Evolutionary conservation across 2,888 invertebrate genomes (phyloP), one percentile per base, ranked within the genome.

Genomic region (Junonia oenone): DNA sequence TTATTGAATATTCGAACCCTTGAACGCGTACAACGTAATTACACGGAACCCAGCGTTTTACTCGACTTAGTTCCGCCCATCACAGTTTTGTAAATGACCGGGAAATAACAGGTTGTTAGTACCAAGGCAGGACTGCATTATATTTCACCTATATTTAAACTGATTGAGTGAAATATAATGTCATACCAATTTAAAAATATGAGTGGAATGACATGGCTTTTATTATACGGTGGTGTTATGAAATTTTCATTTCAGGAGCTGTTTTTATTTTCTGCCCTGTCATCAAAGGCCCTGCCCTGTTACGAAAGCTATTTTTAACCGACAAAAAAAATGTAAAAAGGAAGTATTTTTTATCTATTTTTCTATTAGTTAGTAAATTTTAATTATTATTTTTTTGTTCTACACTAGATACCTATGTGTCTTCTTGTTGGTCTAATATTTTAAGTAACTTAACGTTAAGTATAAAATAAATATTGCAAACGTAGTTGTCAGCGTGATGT

Each of bases 161-260:
- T 62, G 60, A 62, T 62, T 51, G 60, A 62, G 58, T 54, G 58
- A 60, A 54, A 62, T 45, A 50, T 56, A 59, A 56, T 50, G 55
- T 38, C 33, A 45, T 11, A 43, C 45, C 33, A 40, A 53, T 53
- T 52, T n/a, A 47, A 29, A 26, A 45, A 53, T 45, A 37, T 45
- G 17, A 31, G 22, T 53, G 22, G 13, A 45, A 33, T 38, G 40
- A 29, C 40, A 27, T 33, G 6, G 26, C 31, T 33, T n/a, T 54
- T 51, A 27, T 58, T 13, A 19, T 40, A 40, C 13, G 9, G 15
- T 2, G 4, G 17, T 8, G n/a, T 52, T 29, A 48, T 52, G 38
- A 46, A 37, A 13, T 8, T 11, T 9, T 4, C 6, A 15, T 17
- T n/a, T n/a, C n/a, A n/a, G n/a, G n/a, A n/a, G n/a, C n/a, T n/a